phyloP scores from a whole-genome alignment of 2,888 invertebrate species.

The Drosophila lacicola region DNA sequence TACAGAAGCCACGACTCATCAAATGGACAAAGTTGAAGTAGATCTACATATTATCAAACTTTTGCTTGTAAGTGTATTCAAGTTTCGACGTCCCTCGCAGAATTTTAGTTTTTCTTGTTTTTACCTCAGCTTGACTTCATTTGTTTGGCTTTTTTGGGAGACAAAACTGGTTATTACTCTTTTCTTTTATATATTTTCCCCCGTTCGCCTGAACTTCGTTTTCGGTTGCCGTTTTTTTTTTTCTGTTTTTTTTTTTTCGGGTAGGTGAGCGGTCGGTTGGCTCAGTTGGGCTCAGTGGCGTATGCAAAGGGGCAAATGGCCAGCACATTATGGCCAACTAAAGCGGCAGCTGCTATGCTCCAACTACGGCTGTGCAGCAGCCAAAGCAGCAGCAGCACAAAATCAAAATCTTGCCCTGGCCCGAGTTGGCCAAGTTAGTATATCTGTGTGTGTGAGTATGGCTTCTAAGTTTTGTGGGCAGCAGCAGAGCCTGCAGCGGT shows the following conservation, averaged over 20 bases:
- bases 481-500: slow-evolving; percentile 32
- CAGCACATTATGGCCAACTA: slow-evolving; percentile 50
- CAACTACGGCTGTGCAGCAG: slow-evolving; percentile 43
- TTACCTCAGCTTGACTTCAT: slow-evolving; percentile 68
- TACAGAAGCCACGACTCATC: too few relatives aligned
- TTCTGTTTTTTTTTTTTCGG: slow-evolving; percentile 53
- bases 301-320: slow-evolving; percentile 74
- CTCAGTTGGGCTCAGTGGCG: slow-evolving; percentile 65
- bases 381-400: slow-evolving; percentile 25
- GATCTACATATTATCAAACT: too few relatives aligned
- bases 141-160: slow-evolving; percentile 82
- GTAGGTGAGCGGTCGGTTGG: slow-evolving; percentile 58
- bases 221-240: slow-evolving; percentile 53
- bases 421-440: slow-evolving; percentile 40
- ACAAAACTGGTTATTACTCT: slow-evolving; percentile 83
- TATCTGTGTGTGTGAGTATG: slow-evolving; percentile 12
- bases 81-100: neutral
- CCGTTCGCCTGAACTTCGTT: slow-evolving; percentile 60
- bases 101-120: slow-evolving; percentile 44
- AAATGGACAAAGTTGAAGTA: too few relatives aligned
- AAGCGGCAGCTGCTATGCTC: slow-evolving; percentile 47
- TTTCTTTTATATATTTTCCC: slow-evolving; percentile 59
- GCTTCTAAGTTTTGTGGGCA: slow-evolving; percentile 51
- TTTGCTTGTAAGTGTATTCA: slow-evolving; percentile 1
- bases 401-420: slow-evolving; percentile 68